phyloP scores from a whole-genome alignment of 1,140 invertebrate species.

The Drosophila yakuba region DNA sequence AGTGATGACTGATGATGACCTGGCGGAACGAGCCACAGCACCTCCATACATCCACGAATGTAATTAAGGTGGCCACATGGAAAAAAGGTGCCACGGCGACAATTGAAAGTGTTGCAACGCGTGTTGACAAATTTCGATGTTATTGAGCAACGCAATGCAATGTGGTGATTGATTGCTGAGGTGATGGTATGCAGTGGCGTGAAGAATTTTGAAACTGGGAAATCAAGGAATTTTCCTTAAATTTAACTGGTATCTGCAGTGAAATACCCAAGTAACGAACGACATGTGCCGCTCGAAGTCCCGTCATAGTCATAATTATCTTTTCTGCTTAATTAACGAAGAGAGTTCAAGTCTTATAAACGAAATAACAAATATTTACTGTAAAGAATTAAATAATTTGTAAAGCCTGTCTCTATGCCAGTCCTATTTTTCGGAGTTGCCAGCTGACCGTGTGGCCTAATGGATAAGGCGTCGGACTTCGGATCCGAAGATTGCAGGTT shows the following conservation, averaged over 20 bases:
- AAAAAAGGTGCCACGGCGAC: constrained; percentile 27
- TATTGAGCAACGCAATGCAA: constrained; percentile 16
- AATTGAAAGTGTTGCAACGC: constrained; percentile 55
- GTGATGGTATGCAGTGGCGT: neutral
- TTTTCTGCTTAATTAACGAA: too few relatives aligned
- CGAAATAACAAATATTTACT: too few relatives aligned
- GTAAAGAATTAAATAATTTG: neutral
- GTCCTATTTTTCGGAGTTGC: neutral
- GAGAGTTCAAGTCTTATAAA: too few relatives aligned
- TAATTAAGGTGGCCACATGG: constrained; percentile 51
- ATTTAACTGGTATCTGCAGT: neutral
- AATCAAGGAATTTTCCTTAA: neutral
- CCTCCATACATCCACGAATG: constrained; percentile 23
- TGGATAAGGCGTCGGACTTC: constrained; percentile 48
- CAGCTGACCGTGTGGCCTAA: constrained; percentile 40
- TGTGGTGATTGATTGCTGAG: constrained; percentile 22
- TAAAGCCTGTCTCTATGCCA: neutral
- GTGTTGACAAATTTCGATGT: constrained; percentile 28
- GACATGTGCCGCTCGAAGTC: too few relatives aligned
- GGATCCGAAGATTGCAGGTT: constrained; percentile 49
- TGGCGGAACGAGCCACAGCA: constrained; percentile 31
- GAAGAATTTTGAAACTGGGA: constrained; percentile 1
- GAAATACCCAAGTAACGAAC: too few relatives aligned
- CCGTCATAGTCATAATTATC: too few relatives aligned
- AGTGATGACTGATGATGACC: constrained; percentile 41